phyloP scores from a whole-genome alignment of 2,888 invertebrate species.

The Drosophila recens region DNA sequence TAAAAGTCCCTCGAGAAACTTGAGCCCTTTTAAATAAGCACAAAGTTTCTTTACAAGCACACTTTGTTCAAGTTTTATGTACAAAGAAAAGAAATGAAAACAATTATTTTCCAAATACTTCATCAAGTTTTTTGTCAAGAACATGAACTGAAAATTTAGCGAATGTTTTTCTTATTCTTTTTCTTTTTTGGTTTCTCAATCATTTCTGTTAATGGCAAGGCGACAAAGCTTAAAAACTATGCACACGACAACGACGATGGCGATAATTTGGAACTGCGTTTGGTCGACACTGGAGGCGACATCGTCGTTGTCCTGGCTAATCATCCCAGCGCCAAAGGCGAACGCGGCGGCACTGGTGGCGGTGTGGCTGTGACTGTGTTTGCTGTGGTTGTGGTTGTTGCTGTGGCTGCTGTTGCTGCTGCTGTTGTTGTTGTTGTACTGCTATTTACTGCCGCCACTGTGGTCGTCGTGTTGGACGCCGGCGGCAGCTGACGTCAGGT shows the following conservation, averaged over 20 bases:
- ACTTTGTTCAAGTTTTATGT: conserved; percentile 54
- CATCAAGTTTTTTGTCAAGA: conserved; percentile 18
- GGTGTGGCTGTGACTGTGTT: conserved; percentile 60
- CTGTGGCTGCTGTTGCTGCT: conserved; percentile 33
- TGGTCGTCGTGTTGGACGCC: conserved; percentile 39
- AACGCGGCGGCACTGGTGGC: conserved; percentile 71
- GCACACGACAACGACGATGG: conserved; percentile 45
- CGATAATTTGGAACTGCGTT: conserved; percentile 21
- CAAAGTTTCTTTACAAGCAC: conserved; percentile 64
- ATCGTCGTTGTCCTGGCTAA: conserved; percentile 40
- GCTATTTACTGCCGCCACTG: conserved; percentile 42
- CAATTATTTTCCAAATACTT: conserved; percentile 15
- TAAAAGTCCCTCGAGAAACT: conserved; percentile 32
- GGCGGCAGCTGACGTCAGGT: conserved; percentile 82
- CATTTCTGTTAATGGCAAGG: conserved; percentile 51
- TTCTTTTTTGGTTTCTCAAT: conserved; percentile 3
- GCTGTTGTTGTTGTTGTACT: conserved; percentile 26
- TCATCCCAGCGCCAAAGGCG: conserved; percentile 74
- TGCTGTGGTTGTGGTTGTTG: conserved; percentile 37
- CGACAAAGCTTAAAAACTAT: conserved; percentile 52
- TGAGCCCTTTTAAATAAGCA: conserved; percentile 34
- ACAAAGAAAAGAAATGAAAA: conserved; percentile 49
- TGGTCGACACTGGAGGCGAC: conserved; percentile 22
- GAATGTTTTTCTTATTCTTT: conserved; percentile 9
- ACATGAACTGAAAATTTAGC: conserved; percentile 36